Evolutionary conservation across 2,113 vertebrate species (phyloP), one percentile per base, ranked within the genome.

Genomic region (Alethe castanea): DNA sequence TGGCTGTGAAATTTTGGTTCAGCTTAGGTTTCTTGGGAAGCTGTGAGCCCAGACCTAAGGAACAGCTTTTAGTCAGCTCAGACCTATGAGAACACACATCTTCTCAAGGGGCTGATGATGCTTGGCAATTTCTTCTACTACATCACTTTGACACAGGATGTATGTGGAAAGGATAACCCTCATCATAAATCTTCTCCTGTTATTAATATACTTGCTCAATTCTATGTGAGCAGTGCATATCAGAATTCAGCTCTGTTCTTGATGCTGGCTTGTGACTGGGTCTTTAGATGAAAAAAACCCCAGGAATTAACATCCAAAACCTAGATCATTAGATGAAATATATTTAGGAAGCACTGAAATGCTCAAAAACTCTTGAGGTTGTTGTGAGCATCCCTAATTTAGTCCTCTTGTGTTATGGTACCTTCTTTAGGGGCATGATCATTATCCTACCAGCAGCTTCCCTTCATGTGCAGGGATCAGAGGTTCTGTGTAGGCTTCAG

Each of bases 11-110:
- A 23, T 22, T 73, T 60, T 28, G 36, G 6, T 81, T 70, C 38
- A 66, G 10, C 40, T 84, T 44, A 25, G 22, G 20, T 24, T 23
- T 77, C 54, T 54, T 18, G 47, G 52, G 35, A 85, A 31, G n/a
- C 4, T 73, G 19, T 62, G 24, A 22, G 85, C 24, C 14, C 33
- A 70, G 40, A 76, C 15, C 8, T 38, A 22, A 79, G n/a, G 59
- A 81, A 2, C 15, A 54, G 14, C 0, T 0, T 70, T 81, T 25
- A 50, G 38, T 66, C 36, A 62, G 16, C 31, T 87, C 0, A 0
- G 56, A 65, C 29, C 23, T 67, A 4, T 61, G 35, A 35, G 29
- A 64, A 67, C 48, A 42, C 5, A 4, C 12, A 29, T 45, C 28
- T 80, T 47, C 23, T 82, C 8, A 4, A 24, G 9, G 65, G 24